Evolutionary conservation across 2,113 vertebrate genomes (phyloP), one percentile per base, ranked within the genome.

Genomic region (Nyctibius bracteatus): DNA sequence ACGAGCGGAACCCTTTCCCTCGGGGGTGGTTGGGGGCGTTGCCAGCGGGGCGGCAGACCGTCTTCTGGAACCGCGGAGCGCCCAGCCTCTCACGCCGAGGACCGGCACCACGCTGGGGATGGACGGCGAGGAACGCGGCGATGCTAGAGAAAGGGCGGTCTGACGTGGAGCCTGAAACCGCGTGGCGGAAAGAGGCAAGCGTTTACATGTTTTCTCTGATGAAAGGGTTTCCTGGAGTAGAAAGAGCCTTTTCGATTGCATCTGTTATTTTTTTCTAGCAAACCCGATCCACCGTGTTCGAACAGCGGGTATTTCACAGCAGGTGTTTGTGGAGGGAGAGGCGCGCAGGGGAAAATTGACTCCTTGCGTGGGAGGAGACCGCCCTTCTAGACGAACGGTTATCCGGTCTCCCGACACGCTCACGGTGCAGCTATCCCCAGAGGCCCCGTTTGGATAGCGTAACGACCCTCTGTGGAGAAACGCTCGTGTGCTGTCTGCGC

Each of bases 361-460:
- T 41, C 41, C 47, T n/a, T 9, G 16, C 2, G 2, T 0, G 7
- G 33, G 46, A 84, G 77, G 43, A 72, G 58, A 35, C 57, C 0
- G 12, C 37, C 66, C 30, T 86, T 81, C 17, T 17, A 39, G 35
- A 30, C 2, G 12, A 52, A 35, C 0, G 2, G 6, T 33, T 82
- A 57, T 31, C 31, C 0, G 0, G 9, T 78, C 75, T 92, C 9
- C 33, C 28, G 59, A 14, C 0, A 0, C 0, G 0, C 2, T 5
- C 8, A 1, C 5, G 0, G 47, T 44, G 33, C 4, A 2, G 24
- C 14, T 41, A 2, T n/a, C 25, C 31, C 33, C 15, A 7, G 52
- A 79, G 61, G 35, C 58, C 59, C 25, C 0, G 2, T 35, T 65
- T 0, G 11, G 23, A 24, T 31, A 35, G 52, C 1, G 1, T 49